Evolutionary conservation across 92 coral and sea anemone genomes (phyloP).

Genomic region (Epizoanthus scotinus): DNA sequence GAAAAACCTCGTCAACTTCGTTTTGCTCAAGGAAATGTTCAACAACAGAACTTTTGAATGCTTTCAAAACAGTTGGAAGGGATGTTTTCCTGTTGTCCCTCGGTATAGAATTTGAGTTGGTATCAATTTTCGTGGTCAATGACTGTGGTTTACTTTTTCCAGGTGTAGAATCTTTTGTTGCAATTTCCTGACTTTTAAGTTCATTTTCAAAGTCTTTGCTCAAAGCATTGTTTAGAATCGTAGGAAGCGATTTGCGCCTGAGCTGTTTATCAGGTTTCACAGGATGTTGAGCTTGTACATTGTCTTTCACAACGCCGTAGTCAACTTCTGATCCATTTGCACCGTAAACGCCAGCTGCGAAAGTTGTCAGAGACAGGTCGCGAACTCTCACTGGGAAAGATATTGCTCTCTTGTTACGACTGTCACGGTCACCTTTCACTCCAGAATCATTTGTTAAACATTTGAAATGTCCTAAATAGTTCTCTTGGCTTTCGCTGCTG

Average conservation of each 20-base stretch:
- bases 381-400: conserved; percentile 12
- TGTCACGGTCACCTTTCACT: conserved; percentile 26
- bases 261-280: conserved; percentile 14
- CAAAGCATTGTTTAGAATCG: neutral
- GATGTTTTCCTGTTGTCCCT: conserved; percentile 9
- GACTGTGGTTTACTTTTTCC: neutral
- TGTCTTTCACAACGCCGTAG: conserved; percentile 21
- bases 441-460: conserved; percentile 4
- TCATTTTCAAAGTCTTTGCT: conserved; percentile 8
- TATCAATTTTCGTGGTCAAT: neutral
- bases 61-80: neutral
- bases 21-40: conserved; percentile 16
- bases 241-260: conserved; percentile 34
- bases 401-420: neutral
- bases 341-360: conserved; percentile 1
- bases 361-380: conserved; percentile 1
- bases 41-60: conserved; percentile 13
- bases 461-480: neutral
- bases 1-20: conserved; percentile 11
- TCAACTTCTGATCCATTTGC: neutral
- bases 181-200: conserved; percentile 12
- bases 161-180: neutral
- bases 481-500: neutral
- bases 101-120: neutral
- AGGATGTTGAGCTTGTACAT: conserved; percentile 8